Evolutionary conservation across 2,113 vertebrate genomes (phyloP).

Genomic region (Anguilla rostrata): DNA sequence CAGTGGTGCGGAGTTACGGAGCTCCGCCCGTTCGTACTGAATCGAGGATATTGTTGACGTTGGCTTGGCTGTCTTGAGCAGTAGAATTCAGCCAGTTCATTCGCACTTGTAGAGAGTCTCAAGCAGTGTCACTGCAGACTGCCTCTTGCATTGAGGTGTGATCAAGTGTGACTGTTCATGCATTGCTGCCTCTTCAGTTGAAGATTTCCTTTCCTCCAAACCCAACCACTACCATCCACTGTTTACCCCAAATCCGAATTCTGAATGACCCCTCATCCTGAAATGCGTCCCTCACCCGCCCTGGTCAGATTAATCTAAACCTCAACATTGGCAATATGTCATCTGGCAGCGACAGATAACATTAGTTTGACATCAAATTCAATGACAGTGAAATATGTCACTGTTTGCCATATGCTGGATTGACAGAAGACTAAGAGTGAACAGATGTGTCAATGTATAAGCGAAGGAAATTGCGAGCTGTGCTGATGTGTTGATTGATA

Average conservation of each 20-base stretch:
- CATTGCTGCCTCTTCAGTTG: background rate
- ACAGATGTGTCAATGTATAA: slow-evolving; percentile 11
- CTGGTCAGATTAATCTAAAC: background rate
- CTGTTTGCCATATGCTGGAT: slow-evolving; percentile 5
- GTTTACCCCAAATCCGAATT: background rate
- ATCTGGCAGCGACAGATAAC: background rate
- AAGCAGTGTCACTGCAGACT: background rate
- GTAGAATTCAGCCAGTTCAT: background rate
- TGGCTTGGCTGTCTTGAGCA: background rate
- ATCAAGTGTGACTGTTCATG: background rate
- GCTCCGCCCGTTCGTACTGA: background rate
- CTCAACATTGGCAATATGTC: background rate
- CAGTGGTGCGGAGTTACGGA: background rate
- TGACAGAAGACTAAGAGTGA: slow-evolving; percentile 9
- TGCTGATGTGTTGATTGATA: background rate
- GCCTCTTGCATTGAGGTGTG: background rate
- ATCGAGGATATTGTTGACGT: background rate
- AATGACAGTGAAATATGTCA: background rate
- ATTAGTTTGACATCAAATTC: background rate
- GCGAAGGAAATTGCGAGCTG: background rate
- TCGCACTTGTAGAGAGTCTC: background rate
- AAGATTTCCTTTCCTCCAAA: background rate
- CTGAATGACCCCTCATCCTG: background rate
- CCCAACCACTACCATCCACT: background rate
- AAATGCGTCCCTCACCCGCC: background rate